A percentile compares a stretch with the other conserved stretches of the same genome.
These are phyloP conservation scores for Lycopodina hypogea DNA, from an alignment of 37 sponge, comb jelly and placozoan genomes.

Conservation along the genomic window DNA sequence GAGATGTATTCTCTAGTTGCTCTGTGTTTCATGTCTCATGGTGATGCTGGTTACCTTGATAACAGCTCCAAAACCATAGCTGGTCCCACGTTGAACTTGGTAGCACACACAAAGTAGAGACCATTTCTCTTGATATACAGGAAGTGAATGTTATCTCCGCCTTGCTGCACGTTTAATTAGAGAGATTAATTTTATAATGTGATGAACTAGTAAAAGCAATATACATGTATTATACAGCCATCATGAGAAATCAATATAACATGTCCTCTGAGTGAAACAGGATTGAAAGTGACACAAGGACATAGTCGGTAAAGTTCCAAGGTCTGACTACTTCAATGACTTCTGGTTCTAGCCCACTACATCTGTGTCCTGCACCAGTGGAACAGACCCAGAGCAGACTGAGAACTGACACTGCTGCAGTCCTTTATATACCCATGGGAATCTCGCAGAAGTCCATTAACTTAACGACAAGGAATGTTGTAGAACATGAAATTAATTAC, in stretches of 20 bases:
- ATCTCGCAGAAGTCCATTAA: too few species aligned
- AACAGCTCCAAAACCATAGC: slow-evolving; percentile 78
- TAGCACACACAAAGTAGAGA: slow-evolving; percentile 84
- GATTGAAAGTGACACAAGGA: background rate
- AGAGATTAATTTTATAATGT: too few species aligned
- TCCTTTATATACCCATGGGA: too few species aligned
- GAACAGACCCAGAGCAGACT: too few species aligned
- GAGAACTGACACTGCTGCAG: too few species aligned
- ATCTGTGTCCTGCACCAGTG: too few species aligned
- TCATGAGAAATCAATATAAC: background rate
- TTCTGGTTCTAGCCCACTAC: too few species aligned
- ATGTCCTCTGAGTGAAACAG: background rate
- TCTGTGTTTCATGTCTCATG: too few species aligned
- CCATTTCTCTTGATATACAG: slow-evolving; percentile 82
- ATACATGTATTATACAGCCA: background rate
- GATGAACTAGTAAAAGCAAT: background rate
- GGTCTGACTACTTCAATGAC: too few species aligned
- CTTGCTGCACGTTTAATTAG: slow-evolving; percentile 25
- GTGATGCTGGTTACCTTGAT: slow-evolving; percentile 49
- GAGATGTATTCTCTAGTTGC: background rate
- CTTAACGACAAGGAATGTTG: too few species aligned
- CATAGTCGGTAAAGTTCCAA: too few species aligned
- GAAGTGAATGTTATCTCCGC: slow-evolving; percentile 70
- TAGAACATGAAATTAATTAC: too few species aligned
- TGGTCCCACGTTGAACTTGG: slow-evolving; percentile 91